Percentiles rank a stretch among this genome's conserved stretches.
phyloP scores from a whole-genome alignment of 2,797 vertebrate genomes.

The Lagocephalus sceleratus region DNA sequence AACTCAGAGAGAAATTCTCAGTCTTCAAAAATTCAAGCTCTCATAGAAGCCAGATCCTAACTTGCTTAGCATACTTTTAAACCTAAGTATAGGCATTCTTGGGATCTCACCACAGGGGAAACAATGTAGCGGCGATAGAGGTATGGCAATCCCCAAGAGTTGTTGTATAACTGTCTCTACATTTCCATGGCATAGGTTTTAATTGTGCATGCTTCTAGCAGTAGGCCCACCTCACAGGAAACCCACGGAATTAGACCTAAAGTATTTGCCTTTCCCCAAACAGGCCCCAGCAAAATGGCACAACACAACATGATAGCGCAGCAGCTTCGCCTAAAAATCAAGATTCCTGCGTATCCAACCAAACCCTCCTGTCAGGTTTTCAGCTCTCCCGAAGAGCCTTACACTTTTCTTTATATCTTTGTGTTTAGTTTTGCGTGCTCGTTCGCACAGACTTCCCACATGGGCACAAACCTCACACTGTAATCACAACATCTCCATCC shows the following conservation, averaged over 20 bases:
- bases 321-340: constrained; percentile 16
- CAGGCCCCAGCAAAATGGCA: constrained; percentile 45
- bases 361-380: constrained; percentile 12
- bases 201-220: constrained; percentile 48
- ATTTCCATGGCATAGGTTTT: constrained; percentile 52
- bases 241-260: constrained; percentile 57
- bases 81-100: constrained; percentile 39
- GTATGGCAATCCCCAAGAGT: constrained; percentile 39
- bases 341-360: constrained; percentile 21
- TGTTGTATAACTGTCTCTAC: constrained; percentile 45
- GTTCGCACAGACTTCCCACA: constrained; percentile 35
- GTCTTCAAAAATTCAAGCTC: too few relatives aligned
- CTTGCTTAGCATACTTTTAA: constrained; percentile 12
- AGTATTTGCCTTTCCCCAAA: constrained; percentile 54
- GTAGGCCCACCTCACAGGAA: constrained; percentile 61
- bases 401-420: constrained; percentile 21
- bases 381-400: background rate
- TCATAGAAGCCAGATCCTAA: too few relatives aligned
- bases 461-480: constrained; percentile 46
- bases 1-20: too few relatives aligned
- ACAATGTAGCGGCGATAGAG: constrained; percentile 51
- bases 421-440: constrained; percentile 22
- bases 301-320: constrained; percentile 5
- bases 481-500: constrained; percentile 67
- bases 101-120: constrained; percentile 51